Conservation (phyloP, 2,797 vertebrate species). For the Hydrolagus colliei region DNA sequence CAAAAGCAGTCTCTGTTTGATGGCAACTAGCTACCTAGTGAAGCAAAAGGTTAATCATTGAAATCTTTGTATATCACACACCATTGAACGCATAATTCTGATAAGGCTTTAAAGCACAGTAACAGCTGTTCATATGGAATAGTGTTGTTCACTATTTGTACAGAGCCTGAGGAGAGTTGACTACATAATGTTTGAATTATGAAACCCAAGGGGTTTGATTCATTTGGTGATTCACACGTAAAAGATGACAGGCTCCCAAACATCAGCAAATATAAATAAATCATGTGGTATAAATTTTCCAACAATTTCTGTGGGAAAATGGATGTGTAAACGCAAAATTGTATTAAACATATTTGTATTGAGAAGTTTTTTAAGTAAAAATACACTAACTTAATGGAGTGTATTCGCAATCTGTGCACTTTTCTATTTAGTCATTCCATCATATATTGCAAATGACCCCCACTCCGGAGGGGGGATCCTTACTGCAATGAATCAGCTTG, state of each 20-base stretch:
- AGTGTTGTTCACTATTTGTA: constrained; percentile 15
- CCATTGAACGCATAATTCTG: neutral
- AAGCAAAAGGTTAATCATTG: neutral
- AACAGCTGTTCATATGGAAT: constrained; percentile 7
- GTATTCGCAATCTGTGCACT: neutral
- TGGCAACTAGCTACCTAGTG: neutral
- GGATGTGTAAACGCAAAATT: neutral
- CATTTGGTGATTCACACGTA: neutral
- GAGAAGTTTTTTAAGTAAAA: neutral
- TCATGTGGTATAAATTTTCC: neutral
- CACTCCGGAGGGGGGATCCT: neutral
- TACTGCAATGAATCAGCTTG: neutral
- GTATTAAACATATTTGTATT: no score
- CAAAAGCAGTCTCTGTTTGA: neutral
- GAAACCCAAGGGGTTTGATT: neutral
- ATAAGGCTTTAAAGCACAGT: neutral
- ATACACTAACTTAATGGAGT: neutral
- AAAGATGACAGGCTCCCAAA: neutral
- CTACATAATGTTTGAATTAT: neutral
- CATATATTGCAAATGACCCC: neutral
- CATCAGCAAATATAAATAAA: neutral
- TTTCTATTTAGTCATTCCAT: neutral
- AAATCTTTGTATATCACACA: neutral
- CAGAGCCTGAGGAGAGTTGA: neutral
- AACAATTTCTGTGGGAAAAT: neutral